Evolutionary conservation across 2,888 invertebrate genomes (phyloP).

Genomic region (Lumbricus terrestris): DNA sequence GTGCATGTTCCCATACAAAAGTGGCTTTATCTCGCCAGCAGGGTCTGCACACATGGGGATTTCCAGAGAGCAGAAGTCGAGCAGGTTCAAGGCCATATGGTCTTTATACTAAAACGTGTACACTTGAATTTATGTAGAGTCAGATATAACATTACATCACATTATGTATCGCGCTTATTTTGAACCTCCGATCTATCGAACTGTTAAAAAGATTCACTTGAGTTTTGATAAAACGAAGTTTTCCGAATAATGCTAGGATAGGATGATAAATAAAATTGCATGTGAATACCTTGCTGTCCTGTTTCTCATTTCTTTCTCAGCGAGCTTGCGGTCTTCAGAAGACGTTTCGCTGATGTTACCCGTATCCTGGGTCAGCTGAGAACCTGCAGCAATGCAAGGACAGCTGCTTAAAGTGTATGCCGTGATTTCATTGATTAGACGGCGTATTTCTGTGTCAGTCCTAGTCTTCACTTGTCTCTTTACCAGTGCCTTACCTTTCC

Average conservation of each 20-base stretch:
- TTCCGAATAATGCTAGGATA: not conserved
- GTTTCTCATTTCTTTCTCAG: constrained; percentile 28
- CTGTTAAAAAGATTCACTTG: too few species aligned
- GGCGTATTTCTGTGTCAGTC: not conserved
- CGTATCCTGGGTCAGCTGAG: not conserved
- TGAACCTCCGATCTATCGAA: too few species aligned
- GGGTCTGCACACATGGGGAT: too few species aligned
- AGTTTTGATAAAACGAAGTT: too few species aligned
- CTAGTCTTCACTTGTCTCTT: not conserved
- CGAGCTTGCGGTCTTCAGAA: constrained; percentile 23
- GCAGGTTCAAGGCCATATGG: too few species aligned
- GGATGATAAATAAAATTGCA: not conserved
- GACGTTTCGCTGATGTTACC: constrained; percentile 11
- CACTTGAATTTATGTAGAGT: too few species aligned
- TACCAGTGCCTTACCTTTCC: too few species aligned
- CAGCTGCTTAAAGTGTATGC: not conserved
- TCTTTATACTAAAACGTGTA: too few species aligned
- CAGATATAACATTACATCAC: not conserved
- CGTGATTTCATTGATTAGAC: not conserved
- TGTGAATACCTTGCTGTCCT: constrained; percentile 28
- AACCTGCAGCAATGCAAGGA: constrained; percentile 3
- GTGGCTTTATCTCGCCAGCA: too few species aligned
- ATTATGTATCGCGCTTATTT: too few species aligned
- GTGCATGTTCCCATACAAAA: too few species aligned
- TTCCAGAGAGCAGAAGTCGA: too few species aligned